phyloP scores from a whole-genome alignment of 2,113 vertebrate species.

The Myotis brandtii region DNA sequence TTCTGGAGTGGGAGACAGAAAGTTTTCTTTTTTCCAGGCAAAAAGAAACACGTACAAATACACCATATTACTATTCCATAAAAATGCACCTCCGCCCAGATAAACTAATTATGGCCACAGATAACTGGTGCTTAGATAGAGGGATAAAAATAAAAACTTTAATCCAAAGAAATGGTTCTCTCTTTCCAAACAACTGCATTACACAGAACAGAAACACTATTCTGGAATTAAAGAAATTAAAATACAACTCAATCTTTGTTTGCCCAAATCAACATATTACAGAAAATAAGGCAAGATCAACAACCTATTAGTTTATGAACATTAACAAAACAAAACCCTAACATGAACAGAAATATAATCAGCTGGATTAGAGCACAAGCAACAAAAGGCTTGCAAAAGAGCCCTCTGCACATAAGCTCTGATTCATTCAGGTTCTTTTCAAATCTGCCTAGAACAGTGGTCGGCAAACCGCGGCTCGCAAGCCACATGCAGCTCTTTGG shows the following conservation, averaged over 20 bases:
- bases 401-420: neutral
- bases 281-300: conserved; percentile 61
- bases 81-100: conserved; percentile 65
- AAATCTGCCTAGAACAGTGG: neutral
- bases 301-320: conserved; percentile 46
- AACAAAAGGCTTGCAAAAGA: conserved; percentile 18
- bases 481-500: too few species aligned
- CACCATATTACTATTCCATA: conserved; percentile 56
- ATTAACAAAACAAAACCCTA: conserved; percentile 51
- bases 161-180: conserved; percentile 70
- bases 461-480: too few species aligned
- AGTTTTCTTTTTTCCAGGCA: neutral
- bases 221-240: conserved; percentile 70
- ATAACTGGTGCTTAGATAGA: conserved; percentile 37
- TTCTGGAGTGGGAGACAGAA: neutral
- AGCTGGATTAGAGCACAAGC: neutral
- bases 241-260: conserved; percentile 68
- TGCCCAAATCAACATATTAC: conserved; percentile 60
- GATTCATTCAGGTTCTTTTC: neutral
- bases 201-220: conserved; percentile 57
- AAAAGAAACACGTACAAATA: conserved; percentile 4
- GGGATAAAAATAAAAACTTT: conserved; percentile 63
- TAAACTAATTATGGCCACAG: conserved; percentile 66
- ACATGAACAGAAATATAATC: conserved; percentile 54
- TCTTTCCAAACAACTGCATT: conserved; percentile 67